Evolutionary conservation across 2,797 vertebrate species (phyloP), one percentile per base, ranked within the genome.

Genomic region (Setipinna tenuifilis): DNA sequence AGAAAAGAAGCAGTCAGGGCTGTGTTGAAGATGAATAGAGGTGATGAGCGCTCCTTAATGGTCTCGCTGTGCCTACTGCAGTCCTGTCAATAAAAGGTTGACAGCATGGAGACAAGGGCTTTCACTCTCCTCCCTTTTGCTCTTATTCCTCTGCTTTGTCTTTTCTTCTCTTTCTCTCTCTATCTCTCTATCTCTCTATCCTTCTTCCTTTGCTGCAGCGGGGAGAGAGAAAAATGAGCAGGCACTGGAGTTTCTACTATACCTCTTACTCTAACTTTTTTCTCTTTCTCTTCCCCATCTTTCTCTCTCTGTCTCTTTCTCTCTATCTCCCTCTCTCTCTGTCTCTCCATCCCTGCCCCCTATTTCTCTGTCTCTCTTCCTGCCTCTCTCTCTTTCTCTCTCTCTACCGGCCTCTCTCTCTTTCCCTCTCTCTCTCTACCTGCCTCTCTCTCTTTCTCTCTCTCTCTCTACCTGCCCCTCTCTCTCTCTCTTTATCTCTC

Each of bases 1-100:
- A 62, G 17, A 61, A 12, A n/a, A 28, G 54, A 62, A 17, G 58
- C 28, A 83, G 50, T 59, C 16, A n/a, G 7, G 21, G 57, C 11
- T 5, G 11, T 58, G 71, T 17, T 44, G 6, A 21, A 78, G 71
- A 44, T 78, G 57, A 41, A 62, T 58, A 44, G 16, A 57, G 82
- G 35, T 11, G 35, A 59, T 59, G 23, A 62, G 57, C 28, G 12
- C 19, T 4, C 83, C 54, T 89, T 93, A 91, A 93, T 91, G 89
- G 91, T 88, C 86, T 83, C 86, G 82, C 19, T 82, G 84, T 59
- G 28, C 19, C 86, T 92, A 87, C 93, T 91, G 92, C 93, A 92
- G 90, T 92, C 57, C 91, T 93, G 92, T 93, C 92, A 88, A 94
- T 94, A 94, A 62, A 28, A 87, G 85, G 88, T 87, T 91, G 87